These are phyloP conservation scores for Papilio protenor DNA, from an alignment of 2,888 invertebrate species.

Conservation along the genomic window DNA sequence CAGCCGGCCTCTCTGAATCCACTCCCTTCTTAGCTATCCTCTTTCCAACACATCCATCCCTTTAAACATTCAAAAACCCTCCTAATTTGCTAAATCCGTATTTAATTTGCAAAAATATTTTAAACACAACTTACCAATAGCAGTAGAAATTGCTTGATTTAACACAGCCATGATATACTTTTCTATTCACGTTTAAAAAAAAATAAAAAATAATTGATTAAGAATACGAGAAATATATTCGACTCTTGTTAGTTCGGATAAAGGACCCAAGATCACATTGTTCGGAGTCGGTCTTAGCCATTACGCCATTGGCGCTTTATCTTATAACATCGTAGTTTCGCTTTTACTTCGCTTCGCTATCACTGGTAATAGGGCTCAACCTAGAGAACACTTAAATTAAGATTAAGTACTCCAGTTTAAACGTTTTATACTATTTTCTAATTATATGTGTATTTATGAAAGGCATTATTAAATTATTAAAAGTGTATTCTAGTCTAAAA, in stretches of 20 bases:
- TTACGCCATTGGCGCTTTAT: neutral
- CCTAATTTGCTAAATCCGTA: too few relatives aligned
- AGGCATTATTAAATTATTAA: too few relatives aligned
- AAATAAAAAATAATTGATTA: too few relatives aligned
- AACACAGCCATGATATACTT: constrained; percentile 37
- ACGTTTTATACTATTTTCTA: neutral
- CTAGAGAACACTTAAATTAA: neutral
- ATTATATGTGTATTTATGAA: neutral
- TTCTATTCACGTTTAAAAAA: constrained; percentile 31
- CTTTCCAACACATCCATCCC: too few relatives aligned
- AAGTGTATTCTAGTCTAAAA: too few relatives aligned
- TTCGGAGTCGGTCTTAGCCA: neutral
- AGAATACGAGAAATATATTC: neutral
- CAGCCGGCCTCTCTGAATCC: too few relatives aligned
- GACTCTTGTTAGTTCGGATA: neutral
- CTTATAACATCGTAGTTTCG: neutral
- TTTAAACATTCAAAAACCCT: too few relatives aligned
- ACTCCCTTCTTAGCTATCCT: too few relatives aligned
- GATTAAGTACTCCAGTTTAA: neutral
- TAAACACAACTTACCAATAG: constrained; percentile 13
- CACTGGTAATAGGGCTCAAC: neutral
- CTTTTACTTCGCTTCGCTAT: neutral
- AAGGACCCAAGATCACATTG: neutral
- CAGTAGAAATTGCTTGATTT: constrained; percentile 26
- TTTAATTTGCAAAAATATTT: too few relatives aligned